phyloP scores from a whole-genome alignment of 2,113 vertebrate species.

The Octodon degus region DNA sequence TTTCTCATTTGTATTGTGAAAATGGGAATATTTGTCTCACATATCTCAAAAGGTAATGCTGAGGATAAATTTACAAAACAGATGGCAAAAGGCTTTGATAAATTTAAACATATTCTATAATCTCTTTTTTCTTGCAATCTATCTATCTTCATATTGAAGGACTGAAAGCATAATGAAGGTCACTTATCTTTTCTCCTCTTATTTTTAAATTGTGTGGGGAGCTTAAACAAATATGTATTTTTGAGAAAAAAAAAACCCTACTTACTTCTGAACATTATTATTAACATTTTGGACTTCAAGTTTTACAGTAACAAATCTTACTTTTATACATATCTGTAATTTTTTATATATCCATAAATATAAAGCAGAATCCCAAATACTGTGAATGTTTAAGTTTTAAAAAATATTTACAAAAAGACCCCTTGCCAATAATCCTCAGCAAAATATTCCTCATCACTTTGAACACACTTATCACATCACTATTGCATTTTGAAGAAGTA shows the following conservation, averaged over 20 bases:
- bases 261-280: neutral
- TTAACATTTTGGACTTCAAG: neutral
- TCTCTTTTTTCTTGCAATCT: conserved; percentile 13
- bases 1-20: neutral
- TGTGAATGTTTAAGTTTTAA: neutral
- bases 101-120: conserved; percentile 9
- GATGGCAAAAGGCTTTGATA: conserved; percentile 1
- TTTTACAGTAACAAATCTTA: neutral
- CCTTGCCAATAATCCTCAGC: neutral
- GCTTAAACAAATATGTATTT: neutral
- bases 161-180: neutral
- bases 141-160: neutral
- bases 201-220: neutral
- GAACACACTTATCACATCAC: no score
- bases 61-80: conserved; percentile 28
- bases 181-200: neutral
- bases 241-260: conserved; percentile 13
- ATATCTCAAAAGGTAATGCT: conserved; percentile 3
- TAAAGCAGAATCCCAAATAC: neutral
- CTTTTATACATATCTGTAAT: neutral
- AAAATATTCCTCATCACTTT: neutral
- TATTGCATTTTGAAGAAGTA: no score
- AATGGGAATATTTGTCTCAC: neutral
- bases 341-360: neutral
- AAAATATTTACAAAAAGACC: neutral